Evolutionary conservation across 2,888 invertebrate genomes (phyloP), one percentile per base, ranked within the genome.

Genomic region (Platycheirus albimanus): DNA sequence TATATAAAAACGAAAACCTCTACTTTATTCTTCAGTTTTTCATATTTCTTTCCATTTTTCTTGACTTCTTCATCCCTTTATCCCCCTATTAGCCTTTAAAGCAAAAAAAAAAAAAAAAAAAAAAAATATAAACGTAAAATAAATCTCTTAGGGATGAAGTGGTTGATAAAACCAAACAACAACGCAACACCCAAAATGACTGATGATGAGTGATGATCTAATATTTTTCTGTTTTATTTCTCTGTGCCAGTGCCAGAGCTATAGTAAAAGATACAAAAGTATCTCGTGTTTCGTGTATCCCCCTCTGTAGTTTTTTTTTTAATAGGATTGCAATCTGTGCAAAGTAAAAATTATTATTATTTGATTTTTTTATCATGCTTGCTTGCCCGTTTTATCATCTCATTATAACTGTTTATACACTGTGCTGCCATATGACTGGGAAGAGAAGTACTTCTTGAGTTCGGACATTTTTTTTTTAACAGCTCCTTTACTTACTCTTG

Each of bases 291-390:
- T 17, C 47, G 10, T 8, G 28, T 47, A 47, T 47, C 66, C 58
- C 43, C 45, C 52, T 5, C 28, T 2, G 30, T 28, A 10, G 24
- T 45, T 58, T 38, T 51, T 30, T 47, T 63, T 69, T 75, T 69
- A 75, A 80, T 80, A 74, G 69, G 80, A 80, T 80, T 75, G 70
- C 80, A 75, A 80, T 80, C 80, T 80, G 75, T 76, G 76, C 75
- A 54, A 70, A 58, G 43, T 80, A 70, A 66, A 79, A 78, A 61
- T 78, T 72, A 67, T 72, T 61, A 74, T 66, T 47, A 75, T 67
- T 56, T 75, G 61, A 69, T 38, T 49, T 47, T 61, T 20, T 52
- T 43, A 61, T 28, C 43, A 15, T 61, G 41, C 41, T 58, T 24
- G 7, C 24, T 38, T 28, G 24, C 7, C 20, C 33, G 47, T 17